Percentiles rank a stretch among this genome's conserved stretches.
These are phyloP conservation scores for Hydractinia symbiolongicarpus DNA, from an alignment of 30 jellyfish, hydroid and myxozoan species.

Conservation along the genomic window DNA sequence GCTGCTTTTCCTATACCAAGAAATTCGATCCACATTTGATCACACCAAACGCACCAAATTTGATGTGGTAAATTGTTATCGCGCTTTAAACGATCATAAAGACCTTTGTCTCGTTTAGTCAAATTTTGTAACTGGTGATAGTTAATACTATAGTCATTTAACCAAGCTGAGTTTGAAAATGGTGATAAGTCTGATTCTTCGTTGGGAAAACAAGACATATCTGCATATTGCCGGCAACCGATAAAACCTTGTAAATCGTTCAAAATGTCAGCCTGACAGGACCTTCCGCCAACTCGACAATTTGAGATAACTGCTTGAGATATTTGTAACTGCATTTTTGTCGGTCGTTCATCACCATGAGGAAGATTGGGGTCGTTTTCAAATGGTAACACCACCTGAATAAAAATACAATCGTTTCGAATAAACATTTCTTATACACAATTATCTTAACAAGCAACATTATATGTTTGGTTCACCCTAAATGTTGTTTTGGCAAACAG, in stretches of 20 bases:
- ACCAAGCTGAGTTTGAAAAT: constrained; percentile 77
- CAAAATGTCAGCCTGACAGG: constrained; percentile 75
- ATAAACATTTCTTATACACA: not conserved
- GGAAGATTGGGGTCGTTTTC: constrained; percentile 32
- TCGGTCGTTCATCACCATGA: constrained; percentile 79
- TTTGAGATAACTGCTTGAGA: constrained; percentile 90
- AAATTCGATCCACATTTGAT: constrained; percentile 91
- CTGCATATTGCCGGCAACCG: constrained; percentile 67
- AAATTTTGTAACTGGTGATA: constrained; percentile 50
- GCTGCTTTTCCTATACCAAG: constrained; percentile 55
- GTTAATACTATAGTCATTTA: constrained; percentile 73
- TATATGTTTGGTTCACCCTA: not conserved
- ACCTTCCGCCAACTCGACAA: constrained; percentile 71
- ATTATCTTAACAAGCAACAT: too few species aligned
- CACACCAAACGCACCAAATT: constrained; percentile 89
- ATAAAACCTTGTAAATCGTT: constrained; percentile 72
- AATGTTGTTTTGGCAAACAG: not conserved
- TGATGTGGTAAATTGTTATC: constrained; percentile 49
- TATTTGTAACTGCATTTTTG: constrained; percentile 66
- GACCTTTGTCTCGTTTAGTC: constrained; percentile 19
- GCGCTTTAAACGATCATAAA: constrained; percentile 12
- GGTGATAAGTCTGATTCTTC: constrained; percentile 43
- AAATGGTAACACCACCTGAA: constrained; percentile 68
- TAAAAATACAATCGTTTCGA: not conserved
- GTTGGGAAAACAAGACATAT: constrained; percentile 55